phyloP scores from a whole-genome alignment of 2,113 vertebrate species.

The Danionella cerebrum region DNA sequence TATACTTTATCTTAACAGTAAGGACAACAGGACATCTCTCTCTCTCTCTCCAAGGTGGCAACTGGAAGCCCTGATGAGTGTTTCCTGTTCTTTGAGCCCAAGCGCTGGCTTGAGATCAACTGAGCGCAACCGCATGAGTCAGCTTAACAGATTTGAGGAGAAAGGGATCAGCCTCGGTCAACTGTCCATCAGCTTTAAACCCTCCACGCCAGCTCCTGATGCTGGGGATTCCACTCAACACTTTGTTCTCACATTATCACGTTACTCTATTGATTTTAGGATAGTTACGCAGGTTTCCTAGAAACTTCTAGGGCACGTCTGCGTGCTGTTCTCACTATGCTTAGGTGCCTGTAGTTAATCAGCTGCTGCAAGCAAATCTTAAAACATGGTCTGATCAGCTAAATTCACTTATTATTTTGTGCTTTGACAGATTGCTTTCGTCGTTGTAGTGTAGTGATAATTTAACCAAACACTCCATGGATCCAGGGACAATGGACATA shows the following conservation, averaged over 20 bases:
- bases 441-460: too few relatives aligned
- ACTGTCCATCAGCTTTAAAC: background rate
- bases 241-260: background rate
- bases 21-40: background rate
- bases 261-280: slow-evolving; percentile 8
- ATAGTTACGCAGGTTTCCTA: background rate
- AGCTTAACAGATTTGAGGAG: slow-evolving; percentile 3
- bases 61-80: background rate
- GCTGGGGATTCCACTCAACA: background rate
- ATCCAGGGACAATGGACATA: too few relatives aligned
- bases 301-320: background rate
- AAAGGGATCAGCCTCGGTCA: background rate
- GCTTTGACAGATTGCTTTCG: too few relatives aligned
- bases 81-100: background rate
- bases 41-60: background rate
- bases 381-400: too few relatives aligned
- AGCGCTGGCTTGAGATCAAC: slow-evolving; percentile 6
- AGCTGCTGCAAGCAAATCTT: too few relatives aligned
- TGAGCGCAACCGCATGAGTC: slow-evolving; percentile 9
- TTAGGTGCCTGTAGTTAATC: background rate
- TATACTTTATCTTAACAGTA: background rate
- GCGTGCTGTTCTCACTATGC: background rate
- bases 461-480: too few relatives aligned
- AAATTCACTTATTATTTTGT: too few relatives aligned
- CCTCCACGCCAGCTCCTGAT: background rate